These are phyloP conservation scores for Sylvietta virens DNA, from an alignment of 2,113 vertebrate species.

Conservation along the genomic window DNA sequence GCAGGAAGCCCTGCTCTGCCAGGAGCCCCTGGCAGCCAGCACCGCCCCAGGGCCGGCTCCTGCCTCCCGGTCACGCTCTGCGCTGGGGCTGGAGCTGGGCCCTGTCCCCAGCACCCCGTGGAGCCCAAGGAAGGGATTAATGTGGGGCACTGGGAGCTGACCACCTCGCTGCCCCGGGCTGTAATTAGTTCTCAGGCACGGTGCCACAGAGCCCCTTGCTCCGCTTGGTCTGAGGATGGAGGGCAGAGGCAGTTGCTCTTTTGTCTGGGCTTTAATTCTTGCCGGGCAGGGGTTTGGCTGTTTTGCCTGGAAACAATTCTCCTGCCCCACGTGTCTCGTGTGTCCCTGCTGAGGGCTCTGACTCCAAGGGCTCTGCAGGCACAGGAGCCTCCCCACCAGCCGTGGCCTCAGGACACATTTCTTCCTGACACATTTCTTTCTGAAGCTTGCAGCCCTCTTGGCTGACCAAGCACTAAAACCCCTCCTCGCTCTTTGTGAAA, in stretches of 20 bases:
- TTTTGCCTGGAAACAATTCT: slow-evolving; percentile 29
- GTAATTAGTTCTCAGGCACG: not conserved
- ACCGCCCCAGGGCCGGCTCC: not conserved
- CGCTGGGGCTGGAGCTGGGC: not conserved
- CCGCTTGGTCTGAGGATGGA: not conserved
- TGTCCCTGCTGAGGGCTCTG: not conserved
- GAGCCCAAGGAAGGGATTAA: slow-evolving; percentile 1
- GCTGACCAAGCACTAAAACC: slow-evolving; percentile 13
- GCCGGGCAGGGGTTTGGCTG: not conserved
- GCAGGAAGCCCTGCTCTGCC: not conserved
- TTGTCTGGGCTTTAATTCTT: not conserved
- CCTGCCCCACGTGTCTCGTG: not conserved
- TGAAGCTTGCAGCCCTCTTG: not conserved
- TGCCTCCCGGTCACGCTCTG: not conserved
- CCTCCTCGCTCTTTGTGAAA: slow-evolving; percentile 1
- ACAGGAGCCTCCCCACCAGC: not conserved
- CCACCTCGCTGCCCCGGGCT: not conserved
- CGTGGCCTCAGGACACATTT: not conserved
- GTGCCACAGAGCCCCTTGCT: not conserved
- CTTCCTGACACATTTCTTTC: not conserved
- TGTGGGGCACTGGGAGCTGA: not conserved
- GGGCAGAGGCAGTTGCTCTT: slow-evolving; percentile 17
- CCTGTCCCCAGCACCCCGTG: not conserved
- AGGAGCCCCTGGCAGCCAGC: not conserved
- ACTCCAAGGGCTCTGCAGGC: slow-evolving; percentile 24